A percentile compares a stretch with the other conserved stretches of the same genome.
Evolutionary conservation across 2,888 invertebrate genomes (phyloP).

Genomic region (Heliothis peltigera): DNA sequence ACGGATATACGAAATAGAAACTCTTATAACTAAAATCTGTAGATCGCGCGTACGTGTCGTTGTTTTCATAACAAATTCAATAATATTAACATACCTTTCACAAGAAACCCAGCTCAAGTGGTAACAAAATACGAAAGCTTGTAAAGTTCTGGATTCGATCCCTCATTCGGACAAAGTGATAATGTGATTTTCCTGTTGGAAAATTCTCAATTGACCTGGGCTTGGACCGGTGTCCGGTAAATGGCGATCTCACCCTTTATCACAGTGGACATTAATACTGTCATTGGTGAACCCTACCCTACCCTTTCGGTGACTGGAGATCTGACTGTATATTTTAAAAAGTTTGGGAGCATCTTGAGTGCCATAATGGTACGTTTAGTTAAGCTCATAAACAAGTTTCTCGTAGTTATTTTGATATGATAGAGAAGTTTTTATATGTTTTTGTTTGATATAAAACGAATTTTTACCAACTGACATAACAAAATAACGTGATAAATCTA

Average conservation of each 20-base stretch:
- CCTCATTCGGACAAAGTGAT: conserved; percentile 42
- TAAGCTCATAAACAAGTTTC: background rate
- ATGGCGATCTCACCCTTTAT: conserved; percentile 50
- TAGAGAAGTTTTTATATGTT: background rate
- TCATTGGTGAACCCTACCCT: conserved; percentile 44
- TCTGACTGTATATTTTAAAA: conserved; percentile 23
- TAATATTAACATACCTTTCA: conserved; percentile 23
- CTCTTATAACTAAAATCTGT: conserved; percentile 7
- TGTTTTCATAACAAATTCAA: conserved; percentile 20
- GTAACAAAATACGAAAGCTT: conserved; percentile 31
- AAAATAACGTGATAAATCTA: conserved; percentile 8
- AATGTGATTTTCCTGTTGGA: conserved; percentile 57
- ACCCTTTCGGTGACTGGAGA: conserved; percentile 30
- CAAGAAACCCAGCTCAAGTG: conserved; percentile 26
- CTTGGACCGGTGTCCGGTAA: conserved; percentile 53
- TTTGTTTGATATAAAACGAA: too few relatives aligned
- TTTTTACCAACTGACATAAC: background rate
- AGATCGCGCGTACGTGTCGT: background rate
- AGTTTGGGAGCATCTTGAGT: conserved; percentile 5
- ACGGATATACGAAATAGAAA: background rate
- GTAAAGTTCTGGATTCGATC: conserved; percentile 30
- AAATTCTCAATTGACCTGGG: conserved; percentile 57
- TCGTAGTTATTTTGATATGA: background rate
- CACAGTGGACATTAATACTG: conserved; percentile 53
- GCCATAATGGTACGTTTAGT: background rate